Evolutionary conservation across 2,113 vertebrate genomes (phyloP).

Genomic region (Python bivittatus): DNA sequence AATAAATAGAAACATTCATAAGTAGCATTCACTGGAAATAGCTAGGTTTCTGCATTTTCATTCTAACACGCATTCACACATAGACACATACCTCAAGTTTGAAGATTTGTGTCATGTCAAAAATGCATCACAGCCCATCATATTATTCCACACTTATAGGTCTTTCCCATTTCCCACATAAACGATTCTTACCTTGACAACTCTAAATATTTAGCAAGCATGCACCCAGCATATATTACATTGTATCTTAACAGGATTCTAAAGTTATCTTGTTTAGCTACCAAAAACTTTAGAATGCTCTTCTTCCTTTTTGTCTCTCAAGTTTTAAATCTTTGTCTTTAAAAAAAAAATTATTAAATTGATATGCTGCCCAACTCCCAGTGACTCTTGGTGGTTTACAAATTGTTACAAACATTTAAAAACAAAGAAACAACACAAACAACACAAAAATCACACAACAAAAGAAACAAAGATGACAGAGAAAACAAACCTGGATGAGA

Average conservation of each 20-base stretch:
- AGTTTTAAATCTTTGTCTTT: background rate
- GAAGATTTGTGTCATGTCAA: background rate
- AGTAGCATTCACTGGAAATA: background rate
- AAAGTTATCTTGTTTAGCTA: background rate
- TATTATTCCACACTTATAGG: background rate
- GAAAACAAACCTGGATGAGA: background rate
- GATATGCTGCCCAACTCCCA: background rate
- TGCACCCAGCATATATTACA: background rate
- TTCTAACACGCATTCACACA: background rate
- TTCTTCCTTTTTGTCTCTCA: background rate
- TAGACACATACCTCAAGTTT: background rate
- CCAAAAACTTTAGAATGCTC: background rate
- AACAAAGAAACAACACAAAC: background rate
- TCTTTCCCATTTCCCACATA: background rate
- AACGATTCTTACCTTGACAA: background rate
- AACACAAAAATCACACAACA: background rate
- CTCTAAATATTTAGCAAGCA: background rate
- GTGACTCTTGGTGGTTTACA: background rate
- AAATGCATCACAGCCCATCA: background rate
- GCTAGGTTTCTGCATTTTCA: background rate
- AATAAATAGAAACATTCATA: background rate
- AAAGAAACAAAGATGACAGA: background rate
- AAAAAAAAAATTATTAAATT: background rate
- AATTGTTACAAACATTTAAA: background rate
- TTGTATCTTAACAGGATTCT: background rate